Evolutionary conservation across 2,113 vertebrate species (phyloP).

Genomic region (Nymphicus hollandicus): DNA sequence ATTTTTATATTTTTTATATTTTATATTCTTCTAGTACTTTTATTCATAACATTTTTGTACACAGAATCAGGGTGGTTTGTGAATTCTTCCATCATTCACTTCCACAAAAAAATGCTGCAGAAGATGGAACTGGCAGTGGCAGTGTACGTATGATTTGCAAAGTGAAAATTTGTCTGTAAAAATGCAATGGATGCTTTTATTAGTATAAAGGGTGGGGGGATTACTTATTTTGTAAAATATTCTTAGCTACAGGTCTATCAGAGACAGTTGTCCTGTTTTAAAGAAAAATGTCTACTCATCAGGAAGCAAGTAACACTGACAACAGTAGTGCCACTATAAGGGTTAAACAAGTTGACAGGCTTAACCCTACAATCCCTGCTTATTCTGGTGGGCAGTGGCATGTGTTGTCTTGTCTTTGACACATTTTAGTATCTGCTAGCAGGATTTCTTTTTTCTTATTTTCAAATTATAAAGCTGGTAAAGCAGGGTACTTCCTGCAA

Average conservation of each 20-base stretch:
- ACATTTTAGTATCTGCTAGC: background rate
- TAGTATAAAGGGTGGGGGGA: background rate
- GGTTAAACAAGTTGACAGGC: background rate
- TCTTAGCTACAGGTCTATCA: background rate
- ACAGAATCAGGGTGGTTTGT: background rate
- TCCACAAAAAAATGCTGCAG: background rate
- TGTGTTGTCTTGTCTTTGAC: background rate
- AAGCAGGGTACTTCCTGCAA: background rate
- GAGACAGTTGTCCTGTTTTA: background rate
- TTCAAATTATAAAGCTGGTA: background rate
- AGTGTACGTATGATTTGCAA: rapidly evolving
- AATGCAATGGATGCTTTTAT: background rate
- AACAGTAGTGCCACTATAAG: background rate
- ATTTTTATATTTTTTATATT: background rate
- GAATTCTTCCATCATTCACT: background rate
- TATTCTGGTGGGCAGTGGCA: background rate
- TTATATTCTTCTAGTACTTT: background rate
- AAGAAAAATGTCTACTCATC: background rate
- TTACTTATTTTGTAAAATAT: background rate
- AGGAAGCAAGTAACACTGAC: background rate
- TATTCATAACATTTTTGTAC: background rate
- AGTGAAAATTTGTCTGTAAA: background rate
- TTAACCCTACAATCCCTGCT: background rate
- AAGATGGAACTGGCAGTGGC: background rate
- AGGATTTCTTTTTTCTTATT: background rate